A percentile compares a stretch with the other conserved stretches of the same genome.
These are phyloP conservation scores for Belgica antarctica DNA, from an alignment of 2,888 invertebrate genomes.

Conservation along the genomic window DNA sequence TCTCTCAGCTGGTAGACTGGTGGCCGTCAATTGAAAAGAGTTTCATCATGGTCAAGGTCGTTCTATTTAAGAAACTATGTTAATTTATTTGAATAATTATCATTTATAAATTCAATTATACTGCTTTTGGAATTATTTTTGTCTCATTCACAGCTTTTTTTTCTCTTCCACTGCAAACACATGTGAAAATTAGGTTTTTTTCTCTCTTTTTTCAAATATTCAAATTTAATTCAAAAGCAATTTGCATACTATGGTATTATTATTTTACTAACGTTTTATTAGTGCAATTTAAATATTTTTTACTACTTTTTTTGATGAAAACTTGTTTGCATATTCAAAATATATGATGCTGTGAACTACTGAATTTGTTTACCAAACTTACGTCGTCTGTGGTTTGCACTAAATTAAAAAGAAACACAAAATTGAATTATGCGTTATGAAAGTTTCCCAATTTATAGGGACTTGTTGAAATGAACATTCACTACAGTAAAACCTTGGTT, in stretches of 20 bases:
- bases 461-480: too few species aligned
- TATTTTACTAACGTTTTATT: slow-evolving; percentile 41
- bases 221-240: slow-evolving; percentile 41
- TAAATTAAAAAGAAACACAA: too few species aligned
- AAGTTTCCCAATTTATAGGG: too few species aligned
- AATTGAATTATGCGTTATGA: too few species aligned
- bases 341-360: slow-evolving; percentile 4
- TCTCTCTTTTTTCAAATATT: slow-evolving; percentile 15
- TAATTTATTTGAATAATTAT: slow-evolving; percentile 41
- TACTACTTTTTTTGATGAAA: neutral
- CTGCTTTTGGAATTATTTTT: slow-evolving; percentile 23
- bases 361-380: too few species aligned
- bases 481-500: too few species aligned
- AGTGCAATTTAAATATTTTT: slow-evolving; percentile 27
- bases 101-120: slow-evolving; percentile 32
- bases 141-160: slow-evolving; percentile 25
- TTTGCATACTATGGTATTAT: slow-evolving; percentile 42
- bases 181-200: slow-evolving; percentile 13
- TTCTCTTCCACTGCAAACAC: slow-evolving; percentile 20
- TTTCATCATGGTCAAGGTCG: slow-evolving; percentile 42
- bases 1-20: slow-evolving; percentile 19
- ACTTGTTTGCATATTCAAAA: slow-evolving; percentile 1
- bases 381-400: too few species aligned
- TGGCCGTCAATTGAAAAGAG: slow-evolving; percentile 37
- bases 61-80: slow-evolving; percentile 44